Percentiles rank a stretch among this genome's conserved stretches.
Conservation (phyloP, 2,797 vertebrate species). For the Capromys pilorides region DNA sequence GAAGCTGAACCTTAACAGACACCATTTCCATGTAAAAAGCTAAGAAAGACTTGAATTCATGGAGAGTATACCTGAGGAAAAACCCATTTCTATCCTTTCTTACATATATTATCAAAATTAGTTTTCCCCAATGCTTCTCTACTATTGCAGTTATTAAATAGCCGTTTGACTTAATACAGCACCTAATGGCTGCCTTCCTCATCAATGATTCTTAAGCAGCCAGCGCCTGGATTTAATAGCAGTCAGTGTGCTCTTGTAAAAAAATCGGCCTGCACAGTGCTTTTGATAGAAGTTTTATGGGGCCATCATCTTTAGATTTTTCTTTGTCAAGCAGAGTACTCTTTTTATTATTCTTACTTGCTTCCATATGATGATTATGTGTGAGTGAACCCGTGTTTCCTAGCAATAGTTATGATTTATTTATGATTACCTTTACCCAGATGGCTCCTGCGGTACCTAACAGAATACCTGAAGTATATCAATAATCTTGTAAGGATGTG, state of each 20-base stretch:
- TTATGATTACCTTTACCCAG: slow-evolving; percentile 21
- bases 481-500: not conserved
- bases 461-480: not conserved
- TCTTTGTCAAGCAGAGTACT: slow-evolving; percentile 60
- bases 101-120: slow-evolving; percentile 34
- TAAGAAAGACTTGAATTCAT: slow-evolving; percentile 49
- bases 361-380: slow-evolving; percentile 52
- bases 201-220: slow-evolving; percentile 19
- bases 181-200: not conserved
- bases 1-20: not conserved
- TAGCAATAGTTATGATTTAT: not conserved
- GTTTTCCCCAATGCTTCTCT: not conserved
- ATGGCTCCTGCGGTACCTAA: slow-evolving; percentile 22
- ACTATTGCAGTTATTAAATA: slow-evolving; percentile 42
- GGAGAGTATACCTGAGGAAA: not conserved
- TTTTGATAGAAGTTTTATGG: slow-evolving; percentile 67
- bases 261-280: not conserved
- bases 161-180: slow-evolving; percentile 35
- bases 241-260: slow-evolving; percentile 40
- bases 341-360: slow-evolving; percentile 56
- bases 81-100: slow-evolving; percentile 14
- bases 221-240: not conserved
- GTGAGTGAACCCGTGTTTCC: slow-evolving; percentile 32
- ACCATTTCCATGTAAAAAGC: slow-evolving; percentile 21
- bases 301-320: slow-evolving; percentile 58